Percentiles rank a stretch among this genome's conserved stretches.
Conservation (phyloP, 2,113 vertebrate genomes). For the Nyctibius bracteatus region DNA sequence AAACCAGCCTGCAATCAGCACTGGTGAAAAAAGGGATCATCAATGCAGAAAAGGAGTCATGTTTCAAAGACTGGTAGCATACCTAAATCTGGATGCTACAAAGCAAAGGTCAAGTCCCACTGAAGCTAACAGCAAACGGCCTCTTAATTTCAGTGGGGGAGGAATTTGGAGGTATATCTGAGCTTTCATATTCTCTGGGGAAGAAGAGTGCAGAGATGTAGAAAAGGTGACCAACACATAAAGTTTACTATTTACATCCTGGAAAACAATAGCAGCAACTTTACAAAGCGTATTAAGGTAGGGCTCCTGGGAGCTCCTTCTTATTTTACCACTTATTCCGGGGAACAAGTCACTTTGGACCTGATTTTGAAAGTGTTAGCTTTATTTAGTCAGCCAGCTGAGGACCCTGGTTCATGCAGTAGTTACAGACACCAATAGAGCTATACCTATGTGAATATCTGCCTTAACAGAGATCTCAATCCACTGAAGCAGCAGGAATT, state of each 20-base stretch:
- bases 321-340: not conserved
- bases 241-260: not conserved
- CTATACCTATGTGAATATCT: not conserved
- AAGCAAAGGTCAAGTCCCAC: not conserved
- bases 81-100: not conserved
- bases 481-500: not conserved
- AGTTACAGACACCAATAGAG: not conserved
- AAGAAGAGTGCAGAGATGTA: not conserved
- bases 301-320: not conserved
- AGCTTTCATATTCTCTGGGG: not conserved
- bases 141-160: not conserved
- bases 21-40: not conserved
- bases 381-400: not conserved
- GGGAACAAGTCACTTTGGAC: not conserved
- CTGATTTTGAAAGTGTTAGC: not conserved
- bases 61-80: conserved; percentile 9
- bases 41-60: not conserved
- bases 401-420: not conserved
- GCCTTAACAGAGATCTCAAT: not conserved
- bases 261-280: not conserved
- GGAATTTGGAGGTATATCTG: not conserved
- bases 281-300: not conserved
- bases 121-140: not conserved
- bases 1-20: not conserved
- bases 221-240: not conserved